A percentile compares a stretch with the other conserved stretches of the same genome.
phyloP scores from a whole-genome alignment of 2,113 vertebrate genomes.

The Menura novaehollandiae region DNA sequence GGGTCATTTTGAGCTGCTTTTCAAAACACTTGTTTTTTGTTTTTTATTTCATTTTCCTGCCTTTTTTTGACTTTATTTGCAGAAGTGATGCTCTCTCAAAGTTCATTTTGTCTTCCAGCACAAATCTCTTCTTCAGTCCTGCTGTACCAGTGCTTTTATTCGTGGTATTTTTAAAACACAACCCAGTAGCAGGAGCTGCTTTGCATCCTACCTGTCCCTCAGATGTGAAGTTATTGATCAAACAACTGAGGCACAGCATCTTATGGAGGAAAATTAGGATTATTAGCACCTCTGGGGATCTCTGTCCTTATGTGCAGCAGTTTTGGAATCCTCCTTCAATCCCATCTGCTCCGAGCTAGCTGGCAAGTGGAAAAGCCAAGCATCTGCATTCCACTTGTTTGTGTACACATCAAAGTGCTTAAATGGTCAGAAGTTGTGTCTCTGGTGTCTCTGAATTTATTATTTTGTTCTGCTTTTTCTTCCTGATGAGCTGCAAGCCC shows the following conservation, averaged over 20 bases:
- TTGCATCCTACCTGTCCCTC: background rate
- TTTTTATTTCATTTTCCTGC: fast-evolving
- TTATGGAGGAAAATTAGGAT: background rate
- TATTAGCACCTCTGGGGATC: constrained; percentile 31
- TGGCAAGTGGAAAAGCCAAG: constrained; percentile 24
- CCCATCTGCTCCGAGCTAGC: constrained; percentile 16
- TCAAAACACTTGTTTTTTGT: background rate
- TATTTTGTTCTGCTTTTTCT: constrained; percentile 11
- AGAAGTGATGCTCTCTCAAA: background rate
- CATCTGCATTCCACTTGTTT: constrained; percentile 52
- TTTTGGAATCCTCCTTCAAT: constrained; percentile 18
- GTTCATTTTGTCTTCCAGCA: background rate
- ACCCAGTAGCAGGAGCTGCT: background rate
- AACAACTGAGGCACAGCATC: background rate
- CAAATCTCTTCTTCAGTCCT: background rate
- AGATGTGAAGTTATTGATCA: constrained; percentile 17
- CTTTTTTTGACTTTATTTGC: background rate
- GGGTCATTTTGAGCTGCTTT: background rate
- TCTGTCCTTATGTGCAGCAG: constrained; percentile 4
- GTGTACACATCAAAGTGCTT: constrained; percentile 32
- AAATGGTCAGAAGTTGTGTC: background rate
- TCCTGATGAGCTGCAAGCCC: background rate
- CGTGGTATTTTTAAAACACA: background rate
- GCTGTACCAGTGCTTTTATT: background rate
- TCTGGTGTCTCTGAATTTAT: background rate